Evolutionary conservation across 2,113 vertebrate species (phyloP).

Genomic region (Alligator sinensis): DNA sequence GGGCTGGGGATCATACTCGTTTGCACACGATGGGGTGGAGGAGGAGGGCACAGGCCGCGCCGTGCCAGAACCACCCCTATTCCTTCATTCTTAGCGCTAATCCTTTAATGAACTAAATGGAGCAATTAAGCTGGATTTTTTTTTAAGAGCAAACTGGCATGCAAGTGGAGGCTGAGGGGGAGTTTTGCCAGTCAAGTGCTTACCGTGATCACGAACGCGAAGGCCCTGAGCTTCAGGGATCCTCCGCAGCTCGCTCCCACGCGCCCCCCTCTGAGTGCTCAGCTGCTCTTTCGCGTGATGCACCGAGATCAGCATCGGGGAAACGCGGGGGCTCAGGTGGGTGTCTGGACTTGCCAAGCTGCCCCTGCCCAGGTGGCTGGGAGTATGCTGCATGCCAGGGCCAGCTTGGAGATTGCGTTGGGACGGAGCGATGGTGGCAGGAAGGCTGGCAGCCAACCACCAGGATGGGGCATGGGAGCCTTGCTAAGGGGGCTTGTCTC

Average conservation of each 20-base stretch:
- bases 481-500: background rate
- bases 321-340: background rate
- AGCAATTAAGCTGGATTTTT: slow-evolving; percentile 71
- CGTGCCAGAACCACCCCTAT: slow-evolving; percentile 69
- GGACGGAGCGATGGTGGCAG: background rate
- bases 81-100: slow-evolving; percentile 64
- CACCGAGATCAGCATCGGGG: background rate
- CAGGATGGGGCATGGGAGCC: background rate
- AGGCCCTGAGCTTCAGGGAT: slow-evolving; percentile 48
- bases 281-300: background rate
- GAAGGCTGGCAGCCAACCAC: background rate
- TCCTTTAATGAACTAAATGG: slow-evolving; percentile 82
- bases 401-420: too few species aligned
- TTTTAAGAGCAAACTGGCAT: slow-evolving; percentile 42
- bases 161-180: slow-evolving; percentile 16
- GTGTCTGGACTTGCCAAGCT: background rate
- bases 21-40: background rate
- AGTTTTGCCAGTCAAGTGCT: slow-evolving; percentile 11
- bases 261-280: slow-evolving; percentile 24
- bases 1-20: fast-evolving
- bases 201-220: slow-evolving; percentile 60
- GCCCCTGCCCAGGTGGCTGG: too few species aligned
- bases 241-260: slow-evolving; percentile 46
- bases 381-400: too few species aligned
- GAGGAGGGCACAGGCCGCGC: background rate